These are phyloP conservation scores for Aphelenchoides besseyi DNA, from an alignment of 1,140 invertebrate genomes.

Conservation along the genomic window DNA sequence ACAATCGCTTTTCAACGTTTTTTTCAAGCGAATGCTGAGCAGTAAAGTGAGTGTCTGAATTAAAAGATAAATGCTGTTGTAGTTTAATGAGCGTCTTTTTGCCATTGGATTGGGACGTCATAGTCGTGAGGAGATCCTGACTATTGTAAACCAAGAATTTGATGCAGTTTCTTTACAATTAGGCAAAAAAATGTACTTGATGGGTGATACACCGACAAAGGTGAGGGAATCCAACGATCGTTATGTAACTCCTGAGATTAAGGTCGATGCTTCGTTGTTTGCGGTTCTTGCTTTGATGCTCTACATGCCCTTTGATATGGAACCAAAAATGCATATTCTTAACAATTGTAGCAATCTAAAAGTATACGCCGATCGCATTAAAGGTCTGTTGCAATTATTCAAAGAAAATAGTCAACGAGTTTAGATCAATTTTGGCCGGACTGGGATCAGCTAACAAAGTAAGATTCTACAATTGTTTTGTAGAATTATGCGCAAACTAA, in stretches of 20 bases:
- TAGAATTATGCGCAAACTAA: too few relatives aligned
- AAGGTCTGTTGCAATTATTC: slow-evolving; percentile 9
- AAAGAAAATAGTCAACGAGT: not conserved
- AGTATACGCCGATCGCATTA: slow-evolving; percentile 41
- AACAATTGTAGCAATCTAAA: slow-evolving; percentile 37
- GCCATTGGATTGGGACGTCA: slow-evolving; percentile 77
- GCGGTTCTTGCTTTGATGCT: slow-evolving; percentile 46
- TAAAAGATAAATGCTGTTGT: slow-evolving; percentile 4
- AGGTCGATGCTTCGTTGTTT: slow-evolving; percentile 47
- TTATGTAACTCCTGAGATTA: not conserved
- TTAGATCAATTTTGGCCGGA: slow-evolving; percentile 19
- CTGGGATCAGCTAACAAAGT: slow-evolving; percentile 21
- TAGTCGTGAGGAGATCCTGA: slow-evolving; percentile 80
- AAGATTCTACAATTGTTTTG: too few relatives aligned
- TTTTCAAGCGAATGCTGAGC: not conserved
- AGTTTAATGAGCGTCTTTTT: slow-evolving; percentile 15
- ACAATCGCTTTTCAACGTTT: slow-evolving; percentile 8
- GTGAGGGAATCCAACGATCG: not conserved
- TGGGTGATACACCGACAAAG: slow-evolving; percentile 81
- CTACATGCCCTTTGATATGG: slow-evolving; percentile 47
- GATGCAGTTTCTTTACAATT: slow-evolving; percentile 81
- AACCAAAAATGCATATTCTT: slow-evolving; percentile 32
- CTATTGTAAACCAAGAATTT: slow-evolving; percentile 82
- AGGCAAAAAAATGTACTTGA: slow-evolving; percentile 86
- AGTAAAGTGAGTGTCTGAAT: not conserved